These are phyloP conservation scores for Speoplatyrhinus poulsoni DNA, from an alignment of 2,113 vertebrate species.

Conservation along the genomic window DNA sequence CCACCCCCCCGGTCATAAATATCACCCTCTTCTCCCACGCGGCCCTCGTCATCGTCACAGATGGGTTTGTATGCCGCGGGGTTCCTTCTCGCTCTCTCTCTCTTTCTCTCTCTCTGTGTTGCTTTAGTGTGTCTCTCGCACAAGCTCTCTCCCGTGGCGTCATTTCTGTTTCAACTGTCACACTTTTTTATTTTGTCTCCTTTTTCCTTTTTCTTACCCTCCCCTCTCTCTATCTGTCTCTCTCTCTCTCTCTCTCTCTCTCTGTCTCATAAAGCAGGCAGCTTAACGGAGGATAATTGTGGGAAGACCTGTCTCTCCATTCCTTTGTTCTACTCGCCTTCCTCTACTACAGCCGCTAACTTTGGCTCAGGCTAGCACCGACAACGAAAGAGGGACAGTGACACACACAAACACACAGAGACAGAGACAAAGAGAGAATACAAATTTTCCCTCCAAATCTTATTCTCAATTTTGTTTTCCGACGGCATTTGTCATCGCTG, in stretches of 20 bases:
- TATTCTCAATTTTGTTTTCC: no score
- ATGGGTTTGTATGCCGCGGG: constrained; percentile 51
- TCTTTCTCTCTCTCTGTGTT: constrained; percentile 3
- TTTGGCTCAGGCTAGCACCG: not conserved
- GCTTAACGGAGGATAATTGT: constrained; percentile 51
- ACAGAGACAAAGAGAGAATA: not conserved
- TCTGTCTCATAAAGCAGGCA: constrained; percentile 35
- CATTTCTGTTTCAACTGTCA: no score
- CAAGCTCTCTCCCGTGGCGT: no score
- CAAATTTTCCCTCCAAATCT: no score
- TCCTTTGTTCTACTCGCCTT: constrained; percentile 36
- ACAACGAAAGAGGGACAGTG: not conserved
- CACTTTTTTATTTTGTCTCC: not conserved
- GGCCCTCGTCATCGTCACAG: constrained; percentile 15
- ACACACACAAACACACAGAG: not conserved
- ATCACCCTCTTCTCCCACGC: not conserved
- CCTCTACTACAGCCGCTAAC: constrained; percentile 13
- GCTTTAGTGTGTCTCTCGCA: no score
- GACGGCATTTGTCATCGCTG: no score
- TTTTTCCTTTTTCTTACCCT: not conserved
- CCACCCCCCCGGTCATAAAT: not conserved
- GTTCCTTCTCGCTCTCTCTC: constrained; percentile 21
- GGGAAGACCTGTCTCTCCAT: constrained; percentile 21
- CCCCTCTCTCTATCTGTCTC: constrained; percentile 9
- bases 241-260: constrained; percentile 28